Percentiles rank a stretch among this genome's conserved stretches.
Evolutionary conservation across 2,797 vertebrate genomes (phyloP).

Genomic region (Paratrypauchen microcephalus): DNA sequence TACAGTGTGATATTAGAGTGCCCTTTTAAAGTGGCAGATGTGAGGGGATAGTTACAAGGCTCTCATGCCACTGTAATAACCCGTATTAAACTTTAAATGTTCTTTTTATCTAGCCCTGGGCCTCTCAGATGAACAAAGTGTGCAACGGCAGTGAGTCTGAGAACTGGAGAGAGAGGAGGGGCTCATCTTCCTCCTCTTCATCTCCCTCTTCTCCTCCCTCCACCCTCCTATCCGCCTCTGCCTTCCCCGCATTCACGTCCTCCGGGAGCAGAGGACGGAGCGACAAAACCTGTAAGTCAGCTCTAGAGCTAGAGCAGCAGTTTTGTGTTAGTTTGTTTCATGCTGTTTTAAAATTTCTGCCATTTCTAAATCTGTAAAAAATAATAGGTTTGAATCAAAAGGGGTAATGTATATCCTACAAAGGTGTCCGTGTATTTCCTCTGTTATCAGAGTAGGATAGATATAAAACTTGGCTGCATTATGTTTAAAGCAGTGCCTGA

Average conservation of each 20-base stretch:
- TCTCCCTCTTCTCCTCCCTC: conserved; percentile 61
- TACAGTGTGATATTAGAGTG: conserved; percentile 22
- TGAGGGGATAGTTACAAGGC: conserved; percentile 19
- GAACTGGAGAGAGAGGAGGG: conserved; percentile 82
- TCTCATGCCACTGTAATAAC: conserved; percentile 25
- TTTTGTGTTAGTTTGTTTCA: not conserved
- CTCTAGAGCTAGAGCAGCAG: not conserved
- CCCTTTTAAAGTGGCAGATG: conserved; percentile 12
- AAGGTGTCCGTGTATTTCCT: no score
- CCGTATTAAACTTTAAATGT: conserved; percentile 7
- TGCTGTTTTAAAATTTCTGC: not conserved
- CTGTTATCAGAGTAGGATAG: no score
- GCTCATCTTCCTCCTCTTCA: conserved; percentile 63
- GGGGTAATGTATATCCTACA: no score
- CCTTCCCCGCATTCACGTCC: conserved; percentile 56
- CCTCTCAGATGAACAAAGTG: conserved; percentile 55
- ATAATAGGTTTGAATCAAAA: not conserved
- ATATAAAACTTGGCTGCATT: no score
- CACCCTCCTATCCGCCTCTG: conserved; percentile 57
- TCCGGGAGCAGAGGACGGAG: conserved; percentile 45
- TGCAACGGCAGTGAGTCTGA: conserved; percentile 75
- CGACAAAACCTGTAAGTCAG: conserved; percentile 64
- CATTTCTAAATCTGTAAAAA: not conserved
- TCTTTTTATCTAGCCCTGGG: conserved; percentile 57
- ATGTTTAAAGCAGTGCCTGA: no score